Evolutionary conservation across 2,888 invertebrate genomes (phyloP), one percentile per base, ranked within the genome.

Genomic region (Laothoe populi): DNA sequence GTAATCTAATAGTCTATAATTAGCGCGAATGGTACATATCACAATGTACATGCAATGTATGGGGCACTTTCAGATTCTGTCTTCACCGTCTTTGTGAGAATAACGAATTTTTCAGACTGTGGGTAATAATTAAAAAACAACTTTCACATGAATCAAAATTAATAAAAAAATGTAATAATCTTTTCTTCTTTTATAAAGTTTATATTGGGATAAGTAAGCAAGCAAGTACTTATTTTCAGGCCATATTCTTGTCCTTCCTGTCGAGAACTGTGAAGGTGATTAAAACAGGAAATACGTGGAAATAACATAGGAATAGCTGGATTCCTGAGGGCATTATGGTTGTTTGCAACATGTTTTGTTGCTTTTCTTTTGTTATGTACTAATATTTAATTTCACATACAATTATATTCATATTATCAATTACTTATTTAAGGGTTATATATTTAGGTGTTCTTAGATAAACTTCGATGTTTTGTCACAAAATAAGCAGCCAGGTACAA

Each of bases 1-100:
- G 49, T 49, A 49, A 49, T 31, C 24, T 16, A 26, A 49, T n/a
- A n/a, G n/a, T n/a, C n/a, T n/a, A n/a, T n/a, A n/a, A n/a, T 49
- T 31, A 31, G 19, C 49, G 10, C 16, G 49, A 7, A 49, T 31
- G 26, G n/a, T 10, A 16, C 49, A 7, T 49, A 26, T 26, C 26
- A 16, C 31, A 31, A 8, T 2, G n/a, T n/a, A 31, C 0, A 16
- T 31, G 7, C 5, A 31, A 31, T 42, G 2, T 42, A 42, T 13
- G 40, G n/a, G 5, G 40, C n/a, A 13, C 0, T 13, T 42, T 42
- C n/a, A n/a, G n/a, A n/a, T n/a, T n/a, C n/a, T n/a, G n/a, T n/a
- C n/a, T n/a, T n/a, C n/a, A n/a, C n/a, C n/a, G n/a, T n/a, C n/a
- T n/a, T n/a, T n/a, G n/a, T n/a, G n/a, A n/a, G n/a, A n/a, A n/a